Conservation (phyloP, 2,888 invertebrate species). For the Agrochola litura region DNA sequence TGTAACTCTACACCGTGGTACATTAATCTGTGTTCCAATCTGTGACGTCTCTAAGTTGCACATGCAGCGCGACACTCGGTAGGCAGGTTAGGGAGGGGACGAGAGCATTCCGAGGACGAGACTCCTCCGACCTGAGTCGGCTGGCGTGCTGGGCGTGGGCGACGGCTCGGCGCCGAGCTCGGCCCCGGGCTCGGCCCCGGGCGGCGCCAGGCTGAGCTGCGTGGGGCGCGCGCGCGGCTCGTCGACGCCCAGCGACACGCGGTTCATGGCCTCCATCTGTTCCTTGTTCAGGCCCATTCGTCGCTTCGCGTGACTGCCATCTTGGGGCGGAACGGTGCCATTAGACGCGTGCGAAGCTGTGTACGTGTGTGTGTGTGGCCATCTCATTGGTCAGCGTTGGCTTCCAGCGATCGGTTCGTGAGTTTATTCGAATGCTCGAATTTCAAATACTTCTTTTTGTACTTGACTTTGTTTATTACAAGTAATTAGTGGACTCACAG, state of each 20-base stretch:
- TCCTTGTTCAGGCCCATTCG: conserved; percentile 91
- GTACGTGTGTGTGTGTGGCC: conserved; percentile 65
- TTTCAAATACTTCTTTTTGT: neutral
- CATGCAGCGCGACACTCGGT: conserved; percentile 54
- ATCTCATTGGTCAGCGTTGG: conserved; percentile 63
- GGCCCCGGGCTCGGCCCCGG: no score
- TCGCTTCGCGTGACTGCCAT: conserved; percentile 91
- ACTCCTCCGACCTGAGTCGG: conserved; percentile 88
- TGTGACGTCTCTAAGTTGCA: conserved; percentile 51
- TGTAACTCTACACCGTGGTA: neutral
- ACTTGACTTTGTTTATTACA: neutral
- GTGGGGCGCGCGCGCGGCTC: conserved; percentile 79
- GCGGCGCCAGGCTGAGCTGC: conserved; percentile 84
- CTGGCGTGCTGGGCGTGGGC: conserved; percentile 90
- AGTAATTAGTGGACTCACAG: conserved; percentile 14
- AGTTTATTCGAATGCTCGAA: conserved; percentile 54
- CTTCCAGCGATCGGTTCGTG: conserved; percentile 28
- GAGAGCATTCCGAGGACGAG: conserved; percentile 77
- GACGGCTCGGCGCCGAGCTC: conserved; percentile 83
- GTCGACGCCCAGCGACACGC: conserved; percentile 84
- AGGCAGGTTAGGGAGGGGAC: conserved; percentile 72
- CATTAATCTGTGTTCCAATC: conserved; percentile 25
- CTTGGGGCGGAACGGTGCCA: conserved; percentile 88
- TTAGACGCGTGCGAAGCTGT: conserved; percentile 83
- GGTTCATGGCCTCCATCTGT: conserved; percentile 90